Conservation (phyloP, 2,888 invertebrate genomes). For the Notocelia uddmanniana region DNA sequence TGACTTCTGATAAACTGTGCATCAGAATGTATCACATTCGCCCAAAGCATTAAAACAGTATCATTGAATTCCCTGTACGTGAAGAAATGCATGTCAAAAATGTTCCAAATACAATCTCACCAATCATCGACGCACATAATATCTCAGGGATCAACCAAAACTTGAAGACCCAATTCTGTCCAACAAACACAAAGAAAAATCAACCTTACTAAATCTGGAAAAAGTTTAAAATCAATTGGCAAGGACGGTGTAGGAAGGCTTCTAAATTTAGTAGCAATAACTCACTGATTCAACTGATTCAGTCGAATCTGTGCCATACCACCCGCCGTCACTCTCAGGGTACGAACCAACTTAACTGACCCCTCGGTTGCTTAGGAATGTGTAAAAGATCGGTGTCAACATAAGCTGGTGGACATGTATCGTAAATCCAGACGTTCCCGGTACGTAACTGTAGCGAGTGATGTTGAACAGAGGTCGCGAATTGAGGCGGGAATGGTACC, state of each 20-base stretch:
- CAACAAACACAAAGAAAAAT: not conserved
- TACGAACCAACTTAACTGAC: not conserved
- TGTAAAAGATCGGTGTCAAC: not conserved
- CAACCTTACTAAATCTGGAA: not conserved
- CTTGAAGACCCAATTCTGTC: conserved; percentile 13
- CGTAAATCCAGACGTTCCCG: conserved; percentile 67
- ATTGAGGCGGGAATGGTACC: conserved; percentile 6
- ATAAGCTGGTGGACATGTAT: conserved; percentile 51
- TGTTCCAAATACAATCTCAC: conserved; percentile 35
- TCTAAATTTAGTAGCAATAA: conserved; percentile 21
- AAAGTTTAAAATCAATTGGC: not conserved
- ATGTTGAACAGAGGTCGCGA: conserved; percentile 39
- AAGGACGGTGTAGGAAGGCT: not conserved
- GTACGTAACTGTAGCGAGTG: conserved; percentile 67
- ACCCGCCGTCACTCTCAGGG: conserved; percentile 53
- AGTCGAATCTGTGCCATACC: conserved; percentile 79
- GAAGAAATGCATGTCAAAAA: conserved; percentile 38
- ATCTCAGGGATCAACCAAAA: conserved; percentile 55
- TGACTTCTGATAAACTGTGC: not conserved
- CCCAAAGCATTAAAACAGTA: not conserved
- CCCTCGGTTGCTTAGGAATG: not conserved
- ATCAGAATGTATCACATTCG: not conserved
- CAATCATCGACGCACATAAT: conserved; percentile 42
- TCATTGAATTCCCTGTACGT: conserved; percentile 22
- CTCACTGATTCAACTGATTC: conserved; percentile 50